Evolutionary conservation across 1,140 invertebrate species (phyloP).

Genomic region (Holcopasites calliopsidis): DNA sequence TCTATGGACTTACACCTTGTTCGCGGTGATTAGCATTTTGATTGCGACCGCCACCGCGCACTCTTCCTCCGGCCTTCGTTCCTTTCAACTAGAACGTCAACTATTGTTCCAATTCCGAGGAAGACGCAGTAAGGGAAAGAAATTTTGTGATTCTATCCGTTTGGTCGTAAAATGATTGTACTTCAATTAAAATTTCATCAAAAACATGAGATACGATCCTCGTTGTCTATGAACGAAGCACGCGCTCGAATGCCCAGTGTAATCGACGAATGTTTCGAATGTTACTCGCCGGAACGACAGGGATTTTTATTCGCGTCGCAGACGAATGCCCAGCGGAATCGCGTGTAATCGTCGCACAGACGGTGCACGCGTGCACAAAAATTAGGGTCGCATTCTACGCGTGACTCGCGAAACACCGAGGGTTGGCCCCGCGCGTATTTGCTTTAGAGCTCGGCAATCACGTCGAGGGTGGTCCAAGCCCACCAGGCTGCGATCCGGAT

Average conservation of each 20-base stretch:
- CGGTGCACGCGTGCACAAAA: conserved; percentile 42
- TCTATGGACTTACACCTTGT: conserved; percentile 77
- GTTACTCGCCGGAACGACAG: conserved; percentile 32
- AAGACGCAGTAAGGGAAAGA: not conserved
- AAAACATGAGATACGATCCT: too few relatives aligned
- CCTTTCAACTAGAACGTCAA: too few relatives aligned
- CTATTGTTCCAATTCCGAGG: not conserved
- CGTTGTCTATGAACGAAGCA: too few relatives aligned
- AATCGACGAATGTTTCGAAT: conserved; percentile 39
- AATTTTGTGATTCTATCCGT: too few relatives aligned
- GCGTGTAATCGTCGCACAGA: conserved; percentile 54
- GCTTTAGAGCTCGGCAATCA: conserved; percentile 69
- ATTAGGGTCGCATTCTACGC: conserved; percentile 50
- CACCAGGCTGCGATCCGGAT: conserved; percentile 62
- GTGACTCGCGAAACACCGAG: conserved; percentile 10
- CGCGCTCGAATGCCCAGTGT: not conserved
- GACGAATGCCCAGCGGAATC: conserved; percentile 53
- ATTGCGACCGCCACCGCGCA: conserved; percentile 62
- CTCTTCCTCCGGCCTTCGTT: conserved; percentile 1
- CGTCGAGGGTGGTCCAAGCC: conserved; percentile 66
- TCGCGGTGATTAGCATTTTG: conserved; percentile 76
- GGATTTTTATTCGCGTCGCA: conserved; percentile 50
- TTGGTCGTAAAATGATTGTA: too few relatives aligned
- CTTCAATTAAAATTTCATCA: too few relatives aligned
- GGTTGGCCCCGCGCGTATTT: conserved; percentile 50